phyloP scores from a whole-genome alignment of 2,888 invertebrate species.

The Stenodema calcarata region DNA sequence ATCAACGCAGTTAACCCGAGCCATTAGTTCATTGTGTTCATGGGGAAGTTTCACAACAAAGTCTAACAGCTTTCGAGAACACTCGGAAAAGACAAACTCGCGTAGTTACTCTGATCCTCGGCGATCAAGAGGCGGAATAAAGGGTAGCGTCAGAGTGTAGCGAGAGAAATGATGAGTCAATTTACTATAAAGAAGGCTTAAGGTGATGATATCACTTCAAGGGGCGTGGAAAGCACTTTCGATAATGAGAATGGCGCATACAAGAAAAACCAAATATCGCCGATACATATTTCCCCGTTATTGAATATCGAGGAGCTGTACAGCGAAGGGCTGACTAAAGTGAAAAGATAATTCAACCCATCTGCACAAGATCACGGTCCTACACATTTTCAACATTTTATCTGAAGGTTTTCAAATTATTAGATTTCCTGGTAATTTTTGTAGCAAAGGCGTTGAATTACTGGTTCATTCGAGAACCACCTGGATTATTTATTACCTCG shows the following conservation, averaged over 20 bases:
- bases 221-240: neutral
- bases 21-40: neutral
- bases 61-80: neutral
- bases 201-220: neutral
- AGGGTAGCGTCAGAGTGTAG: neutral
- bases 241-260: neutral
- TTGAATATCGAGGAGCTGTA: no score
- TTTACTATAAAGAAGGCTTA: neutral
- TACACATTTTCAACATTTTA: no score
- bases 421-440: no score
- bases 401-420: no score
- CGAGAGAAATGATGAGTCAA: neutral
- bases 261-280: neutral
- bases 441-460: no score
- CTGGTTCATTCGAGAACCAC: no score
- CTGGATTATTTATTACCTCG: no score
- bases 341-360: no score
- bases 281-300: no score
- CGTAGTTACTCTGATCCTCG: neutral
- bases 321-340: no score
- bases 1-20: neutral
- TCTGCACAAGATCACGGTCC: no score
- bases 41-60: neutral
- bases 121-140: neutral
- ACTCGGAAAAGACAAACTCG: neutral